Conservation (phyloP, 1,140 invertebrate genomes). For the Ceratoteleas bidentatus region DNA sequence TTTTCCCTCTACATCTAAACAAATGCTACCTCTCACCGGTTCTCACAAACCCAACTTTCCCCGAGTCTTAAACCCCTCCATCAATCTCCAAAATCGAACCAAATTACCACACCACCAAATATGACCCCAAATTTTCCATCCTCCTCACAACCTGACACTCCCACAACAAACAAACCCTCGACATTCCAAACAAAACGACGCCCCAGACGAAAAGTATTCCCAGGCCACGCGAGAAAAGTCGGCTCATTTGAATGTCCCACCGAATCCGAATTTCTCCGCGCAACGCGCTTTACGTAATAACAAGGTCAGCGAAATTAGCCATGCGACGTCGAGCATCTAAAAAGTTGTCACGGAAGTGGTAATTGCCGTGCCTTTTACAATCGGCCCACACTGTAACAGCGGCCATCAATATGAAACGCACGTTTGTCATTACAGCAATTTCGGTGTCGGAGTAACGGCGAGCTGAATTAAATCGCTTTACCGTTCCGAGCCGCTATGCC, state of each 20-base stretch:
- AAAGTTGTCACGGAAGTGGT: slow-evolving; percentile 46
- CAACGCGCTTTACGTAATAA: slow-evolving; percentile 19
- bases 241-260: not conserved
- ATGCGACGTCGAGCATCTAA: slow-evolving; percentile 21
- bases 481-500: slow-evolving; percentile 6
- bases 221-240: not conserved
- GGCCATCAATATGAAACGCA: slow-evolving; percentile 48
- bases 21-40: too few species aligned
- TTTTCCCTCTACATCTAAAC: too few species aligned
- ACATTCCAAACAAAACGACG: too few species aligned
- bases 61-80: too few species aligned
- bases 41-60: too few species aligned
- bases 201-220: too few species aligned
- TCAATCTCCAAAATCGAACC: too few species aligned
- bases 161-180: too few species aligned
- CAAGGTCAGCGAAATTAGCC: slow-evolving; percentile 29
- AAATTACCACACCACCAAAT: too few species aligned
- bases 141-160: too few species aligned
- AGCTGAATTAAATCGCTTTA: slow-evolving; percentile 40
- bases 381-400: slow-evolving; percentile 11
- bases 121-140: too few species aligned
- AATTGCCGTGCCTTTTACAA: slow-evolving; percentile 44
- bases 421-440: slow-evolving; percentile 61
- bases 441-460: slow-evolving; percentile 49
- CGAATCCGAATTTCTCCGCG: not conserved